Conservation (phyloP, 2,888 invertebrate genomes). For the Megamerina dolium region DNA sequence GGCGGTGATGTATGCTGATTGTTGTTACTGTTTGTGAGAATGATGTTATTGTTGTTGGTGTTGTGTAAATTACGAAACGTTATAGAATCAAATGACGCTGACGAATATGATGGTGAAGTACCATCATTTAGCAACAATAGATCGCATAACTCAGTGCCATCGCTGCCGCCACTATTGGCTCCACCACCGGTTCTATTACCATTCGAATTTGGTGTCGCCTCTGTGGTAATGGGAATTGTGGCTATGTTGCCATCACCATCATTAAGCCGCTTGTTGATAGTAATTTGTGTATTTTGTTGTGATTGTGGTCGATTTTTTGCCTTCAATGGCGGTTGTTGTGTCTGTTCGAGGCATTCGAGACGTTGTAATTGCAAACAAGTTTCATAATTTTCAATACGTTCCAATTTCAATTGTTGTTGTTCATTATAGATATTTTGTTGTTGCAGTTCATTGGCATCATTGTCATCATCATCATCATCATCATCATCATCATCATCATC, state of each 20-base stretch:
- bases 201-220: constrained; percentile 14
- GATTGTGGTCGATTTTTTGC: constrained; percentile 5
- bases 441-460: constrained; percentile 28
- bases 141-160: constrained; percentile 14
- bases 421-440: constrained; percentile 41
- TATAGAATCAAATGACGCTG: constrained; percentile 45
- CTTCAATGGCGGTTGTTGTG: constrained; percentile 6
- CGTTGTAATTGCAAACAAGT: constrained; percentile 28
- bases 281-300: constrained; percentile 12
- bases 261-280: constrained; percentile 6
- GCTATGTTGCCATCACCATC: constrained; percentile 4
- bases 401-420: constrained; percentile 44
- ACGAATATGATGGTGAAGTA: constrained; percentile 36
- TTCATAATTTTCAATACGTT: constrained; percentile 45
- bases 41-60: constrained; percentile 23
- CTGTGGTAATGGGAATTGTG: constrained; percentile 7
- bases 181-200: constrained; percentile 17
- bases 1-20: constrained; percentile 32
- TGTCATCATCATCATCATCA: background rate
- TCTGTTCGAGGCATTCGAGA: constrained; percentile 15
- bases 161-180: constrained; percentile 20
- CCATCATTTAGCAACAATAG: constrained; percentile 32
- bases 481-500: constrained; percentile 16
- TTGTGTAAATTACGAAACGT: constrained; percentile 40
- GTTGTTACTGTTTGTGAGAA: constrained; percentile 18